Base-by-base conservation (phyloP, 35 echinoderm and acorn worm genomes). In the Antedon bifida region DNA sequence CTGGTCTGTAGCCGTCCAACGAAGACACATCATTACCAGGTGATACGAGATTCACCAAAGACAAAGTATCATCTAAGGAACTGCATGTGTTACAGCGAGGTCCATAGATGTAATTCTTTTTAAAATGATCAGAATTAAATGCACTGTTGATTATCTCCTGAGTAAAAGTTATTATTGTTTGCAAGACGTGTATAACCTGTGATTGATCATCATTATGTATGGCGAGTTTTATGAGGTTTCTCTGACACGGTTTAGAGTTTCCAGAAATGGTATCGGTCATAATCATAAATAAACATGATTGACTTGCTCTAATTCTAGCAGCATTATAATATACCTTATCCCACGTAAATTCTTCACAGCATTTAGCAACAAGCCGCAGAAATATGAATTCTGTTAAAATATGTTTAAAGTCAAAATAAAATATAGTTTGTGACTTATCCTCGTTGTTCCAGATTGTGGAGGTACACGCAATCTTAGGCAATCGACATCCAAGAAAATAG, bases 331-430 rank as follows among this genome's bases (percentile, higher is more conserved):
- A 32, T 7, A 83, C 21, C 29, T 83, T 83, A 14, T 83, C 82
- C 46, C 51, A 33, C 5, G 45, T 3, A 73, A 73, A 46, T 19
- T 21, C 45, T 29, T 46, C 0, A 14, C 51, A 34, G 30, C 84
- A 86, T 26, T 42, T 35, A 35, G 84, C 46, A 13, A 86, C 28
- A 0, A 86, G 76, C 45, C 84, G 84, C 35, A 32, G 79, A 46
- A 78, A 86, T 35, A 86, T 44, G 28, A 51, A 46, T 34, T 46
- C 46, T 10, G 84, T 46, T 30, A 44, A 17, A 0, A 86, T 36
- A 21, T 30, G 17, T 26, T 76, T 55, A 79, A 86, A 86, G 31
- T 86, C 84, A 46, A 86, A 86, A 45, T 86, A 86, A 45, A 77
- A 79, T 32, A 86, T 34, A 36, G 39, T 42, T 23, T 86, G 74